These are phyloP conservation scores for Hemicrepidius hirtus DNA, from an alignment of 2,888 invertebrate genomes.

Conservation along the genomic window DNA sequence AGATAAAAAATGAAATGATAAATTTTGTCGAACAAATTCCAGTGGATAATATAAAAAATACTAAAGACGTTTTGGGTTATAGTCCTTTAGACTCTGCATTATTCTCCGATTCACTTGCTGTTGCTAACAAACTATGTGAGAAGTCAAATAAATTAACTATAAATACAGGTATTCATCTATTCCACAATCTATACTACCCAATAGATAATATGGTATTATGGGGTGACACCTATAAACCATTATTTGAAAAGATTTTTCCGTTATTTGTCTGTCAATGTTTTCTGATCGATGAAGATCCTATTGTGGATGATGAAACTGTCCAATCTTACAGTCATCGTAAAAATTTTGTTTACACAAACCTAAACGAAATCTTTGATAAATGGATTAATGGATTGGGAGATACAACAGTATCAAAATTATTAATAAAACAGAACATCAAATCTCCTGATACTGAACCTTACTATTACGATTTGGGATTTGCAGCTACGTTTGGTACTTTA, in stretches of 20 bases:
- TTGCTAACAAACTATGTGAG: slow-evolving; percentile 13
- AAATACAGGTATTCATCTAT: not conserved
- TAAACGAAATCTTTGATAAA: not conserved
- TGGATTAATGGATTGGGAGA: not conserved
- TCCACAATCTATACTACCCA: not conserved
- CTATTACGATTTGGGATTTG: slow-evolving; percentile 10
- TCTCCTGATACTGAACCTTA: not conserved
- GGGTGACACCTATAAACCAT: no score
- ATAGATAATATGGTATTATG: no score
- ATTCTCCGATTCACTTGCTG: not conserved
- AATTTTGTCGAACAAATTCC: not conserved
- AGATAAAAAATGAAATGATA: not conserved
- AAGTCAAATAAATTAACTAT: not conserved
- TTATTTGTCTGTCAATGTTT: not conserved
- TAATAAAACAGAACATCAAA: not conserved
- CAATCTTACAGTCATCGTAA: no score
- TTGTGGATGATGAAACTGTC: no score
- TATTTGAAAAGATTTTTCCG: not conserved
- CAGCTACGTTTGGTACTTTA: slow-evolving; percentile 15
- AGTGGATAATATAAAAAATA: not conserved
- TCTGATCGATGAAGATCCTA: not conserved
- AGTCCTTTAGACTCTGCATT: slow-evolving; percentile 28
- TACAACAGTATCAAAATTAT: not conserved
- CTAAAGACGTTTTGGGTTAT: slow-evolving; percentile 8
- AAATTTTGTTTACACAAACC: no score